Base-by-base conservation (phyloP, 2,797 vertebrate genomes). In the Chelon auratus region DNA sequence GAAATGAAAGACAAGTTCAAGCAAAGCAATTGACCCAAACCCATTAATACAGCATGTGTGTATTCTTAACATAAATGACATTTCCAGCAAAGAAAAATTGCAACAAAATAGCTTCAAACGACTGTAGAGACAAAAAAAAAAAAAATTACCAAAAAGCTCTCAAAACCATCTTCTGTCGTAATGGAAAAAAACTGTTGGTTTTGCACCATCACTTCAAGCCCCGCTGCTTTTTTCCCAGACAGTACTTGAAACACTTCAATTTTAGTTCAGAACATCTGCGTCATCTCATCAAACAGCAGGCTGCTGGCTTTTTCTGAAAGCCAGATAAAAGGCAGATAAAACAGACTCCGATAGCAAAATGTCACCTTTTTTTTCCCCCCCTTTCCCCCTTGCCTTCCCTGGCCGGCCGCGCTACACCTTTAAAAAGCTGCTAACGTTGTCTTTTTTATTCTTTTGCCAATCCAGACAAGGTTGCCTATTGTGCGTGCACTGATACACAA, bases 241-340 rank as follows among this genome's bases (percentile, higher is more conserved):
- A 59, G 15, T 17, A 45, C 15, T 6, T 45, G 24, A 9, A 50
- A 52, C 39, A 36, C 54, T 72, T 57, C 36, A 30, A 4, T 60
- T 36, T 43, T 24, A 24, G 17, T 57, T 61, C 40, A 62, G 57
- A 67, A 40, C 40, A 15, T 55, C 55, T 62, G 47, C 37, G 58
- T 64, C 53, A 45, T 48, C 43, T 62, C 62, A 40, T 24, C 9
- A 0, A 33, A 26, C 71, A 75, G 57, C 70, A 51, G 69, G 64
- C 50, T 53, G 52, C 15, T 69, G 18, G 48, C 66, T 74, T 24
- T 64, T 47, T 62, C 52, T 68, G 42, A 70, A 70, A 73, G 42
- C 42, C 43, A 53, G 62, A 69, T 68, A 43, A 78, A 68, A 47
- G 66, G n/a, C 43, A 7, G 43, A 45, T 45, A 17, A 45, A 45